Evolutionary conservation across 1,140 invertebrate species (phyloP).

Genomic region (Drosophila subpulchrella): DNA sequence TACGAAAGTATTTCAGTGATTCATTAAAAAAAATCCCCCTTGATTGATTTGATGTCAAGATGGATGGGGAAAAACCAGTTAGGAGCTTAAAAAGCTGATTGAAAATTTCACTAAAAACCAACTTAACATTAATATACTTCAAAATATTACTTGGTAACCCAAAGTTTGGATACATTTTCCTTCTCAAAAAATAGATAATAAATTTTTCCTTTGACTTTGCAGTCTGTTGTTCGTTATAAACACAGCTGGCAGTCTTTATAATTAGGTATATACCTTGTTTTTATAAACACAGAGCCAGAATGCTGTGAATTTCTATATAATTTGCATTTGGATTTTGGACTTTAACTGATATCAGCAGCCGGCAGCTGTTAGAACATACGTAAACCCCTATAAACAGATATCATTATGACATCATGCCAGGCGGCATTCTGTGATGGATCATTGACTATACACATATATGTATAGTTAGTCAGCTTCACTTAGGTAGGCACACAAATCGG

Average conservation of each 20-base stretch:
- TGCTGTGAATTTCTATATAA: constrained; percentile 11
- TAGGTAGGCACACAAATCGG: background rate
- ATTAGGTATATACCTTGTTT: constrained; percentile 2
- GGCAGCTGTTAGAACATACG: constrained; percentile 10
- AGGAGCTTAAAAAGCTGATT: background rate
- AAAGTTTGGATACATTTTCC: background rate
- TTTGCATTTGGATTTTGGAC: constrained; percentile 66
- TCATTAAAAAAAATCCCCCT: constrained; percentile 22
- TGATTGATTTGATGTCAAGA: constrained; percentile 36
- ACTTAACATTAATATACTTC: too few relatives aligned
- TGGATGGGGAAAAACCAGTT: constrained; percentile 18
- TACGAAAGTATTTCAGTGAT: constrained; percentile 22
- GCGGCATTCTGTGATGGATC: constrained; percentile 45
- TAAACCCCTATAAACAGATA: constrained; percentile 26
- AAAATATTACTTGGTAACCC: too few relatives aligned
- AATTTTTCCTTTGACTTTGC: constrained; percentile 23
- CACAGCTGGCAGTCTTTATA: background rate
- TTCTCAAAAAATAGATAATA: background rate
- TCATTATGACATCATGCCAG: constrained; percentile 62
- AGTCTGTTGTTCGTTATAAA: constrained; percentile 2
- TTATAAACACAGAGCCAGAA: constrained; percentile 19
- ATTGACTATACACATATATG: constrained; percentile 29
- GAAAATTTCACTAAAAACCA: background rate
- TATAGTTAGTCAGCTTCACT: constrained; percentile 22
- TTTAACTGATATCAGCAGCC: constrained; percentile 38